phyloP scores from a whole-genome alignment of 1,140 invertebrate genomes.

The Drosophila athabasca region DNA sequence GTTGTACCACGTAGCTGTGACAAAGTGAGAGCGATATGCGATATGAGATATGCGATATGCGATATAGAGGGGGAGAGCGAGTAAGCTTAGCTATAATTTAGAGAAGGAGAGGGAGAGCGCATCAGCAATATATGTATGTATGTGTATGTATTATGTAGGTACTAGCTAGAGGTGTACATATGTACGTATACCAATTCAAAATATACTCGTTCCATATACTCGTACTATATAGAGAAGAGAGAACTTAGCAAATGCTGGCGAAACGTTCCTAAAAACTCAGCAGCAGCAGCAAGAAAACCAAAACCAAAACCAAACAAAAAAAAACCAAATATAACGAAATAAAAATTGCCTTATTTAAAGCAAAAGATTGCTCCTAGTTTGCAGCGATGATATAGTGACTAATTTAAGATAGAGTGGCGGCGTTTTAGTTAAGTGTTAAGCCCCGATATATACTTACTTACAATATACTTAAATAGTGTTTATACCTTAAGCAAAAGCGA shows the following conservation, averaged over 20 bases:
- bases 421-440: slow-evolving; percentile 52
- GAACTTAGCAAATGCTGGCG: slow-evolving; percentile 63
- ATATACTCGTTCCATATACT: slow-evolving; percentile 51
- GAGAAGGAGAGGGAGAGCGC: slow-evolving; percentile 22
- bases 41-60: too few species aligned
- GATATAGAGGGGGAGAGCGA: slow-evolving; percentile 17
- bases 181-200: slow-evolving; percentile 38
- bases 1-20: slow-evolving; percentile 42
- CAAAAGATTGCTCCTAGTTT: slow-evolving; percentile 68
- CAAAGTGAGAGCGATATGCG: neutral
- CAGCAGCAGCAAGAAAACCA: slow-evolving; percentile 8
- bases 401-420: slow-evolving; percentile 45
- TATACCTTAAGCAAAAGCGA: slow-evolving; percentile 41
- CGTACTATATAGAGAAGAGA: slow-evolving; percentile 38
- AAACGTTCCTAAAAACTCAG: slow-evolving; percentile 74
- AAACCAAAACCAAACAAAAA: slow-evolving; percentile 37
- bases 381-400: slow-evolving; percentile 54
- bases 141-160: slow-evolving; percentile 14
- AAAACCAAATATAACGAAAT: slow-evolving; percentile 14
- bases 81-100: neutral
- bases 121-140: slow-evolving; percentile 53
- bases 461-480: neutral
- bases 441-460: slow-evolving; percentile 5
- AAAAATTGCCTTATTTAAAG: slow-evolving; percentile 76
- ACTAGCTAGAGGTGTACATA: slow-evolving; percentile 30